These are phyloP conservation scores for Augiades crinisus DNA, from an alignment of 2,888 invertebrate genomes.

Conservation along the genomic window DNA sequence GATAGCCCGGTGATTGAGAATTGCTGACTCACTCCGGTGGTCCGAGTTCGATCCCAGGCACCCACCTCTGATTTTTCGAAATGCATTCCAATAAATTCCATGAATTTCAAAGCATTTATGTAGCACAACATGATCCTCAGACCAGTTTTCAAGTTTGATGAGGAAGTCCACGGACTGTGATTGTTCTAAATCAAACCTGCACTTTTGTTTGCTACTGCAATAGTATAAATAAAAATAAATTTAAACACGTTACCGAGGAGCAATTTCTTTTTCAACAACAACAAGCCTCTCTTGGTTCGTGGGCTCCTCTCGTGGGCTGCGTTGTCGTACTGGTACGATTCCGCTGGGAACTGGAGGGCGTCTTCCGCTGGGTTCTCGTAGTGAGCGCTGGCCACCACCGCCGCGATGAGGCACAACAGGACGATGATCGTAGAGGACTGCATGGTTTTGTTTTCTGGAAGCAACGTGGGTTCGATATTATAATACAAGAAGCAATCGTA, in stretches of 20 bases:
- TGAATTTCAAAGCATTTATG: too few relatives aligned
- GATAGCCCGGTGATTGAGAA: too few relatives aligned
- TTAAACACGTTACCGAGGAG: constrained; percentile 57
- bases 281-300: constrained; percentile 64
- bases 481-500: background rate
- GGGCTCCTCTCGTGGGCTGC: constrained; percentile 59
- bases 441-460: constrained; percentile 48
- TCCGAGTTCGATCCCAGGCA: too few relatives aligned
- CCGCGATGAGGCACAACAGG: constrained; percentile 62
- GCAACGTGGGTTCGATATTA: background rate
- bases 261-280: constrained; percentile 70
- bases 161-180: too few relatives aligned
- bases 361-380: constrained; percentile 47
- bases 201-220: too few relatives aligned
- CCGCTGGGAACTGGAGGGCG: constrained; percentile 36
- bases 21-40: too few relatives aligned
- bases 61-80: too few relatives aligned
- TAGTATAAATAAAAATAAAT: too few relatives aligned
- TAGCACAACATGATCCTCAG: too few relatives aligned
- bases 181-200: too few relatives aligned
- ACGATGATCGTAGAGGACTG: constrained; percentile 64
- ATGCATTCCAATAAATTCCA: too few relatives aligned
- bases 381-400: constrained; percentile 50
- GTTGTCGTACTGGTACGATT: constrained; percentile 49
- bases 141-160: too few relatives aligned